These are phyloP conservation scores for Pseudomyrmex dendroicus DNA, from an alignment of 1,140 invertebrate species.

Conservation along the genomic window DNA sequence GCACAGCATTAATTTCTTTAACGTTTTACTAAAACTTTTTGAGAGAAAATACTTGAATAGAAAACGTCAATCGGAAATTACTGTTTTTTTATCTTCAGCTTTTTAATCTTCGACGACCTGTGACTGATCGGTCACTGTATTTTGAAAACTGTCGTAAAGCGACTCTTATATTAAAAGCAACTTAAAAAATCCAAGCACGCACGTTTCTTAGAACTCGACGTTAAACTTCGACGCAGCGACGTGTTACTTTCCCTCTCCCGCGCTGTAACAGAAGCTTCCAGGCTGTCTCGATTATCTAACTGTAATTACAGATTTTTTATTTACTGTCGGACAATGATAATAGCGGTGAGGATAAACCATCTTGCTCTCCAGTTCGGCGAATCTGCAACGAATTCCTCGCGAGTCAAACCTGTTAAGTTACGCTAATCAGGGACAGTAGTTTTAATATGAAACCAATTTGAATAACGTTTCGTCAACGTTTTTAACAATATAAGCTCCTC, in stretches of 20 bases:
- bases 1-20: conserved; percentile 61
- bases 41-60: conserved; percentile 9
- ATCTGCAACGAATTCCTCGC: conserved; percentile 73
- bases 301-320: conserved; percentile 6
- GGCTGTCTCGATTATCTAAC: background rate
- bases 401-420: conserved; percentile 62
- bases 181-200: background rate
- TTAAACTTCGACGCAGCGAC: background rate
- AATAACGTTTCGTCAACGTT: background rate
- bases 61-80: background rate
- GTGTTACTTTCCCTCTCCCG: background rate
- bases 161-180: background rate
- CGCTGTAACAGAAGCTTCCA: background rate
- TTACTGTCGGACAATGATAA: background rate
- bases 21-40: background rate
- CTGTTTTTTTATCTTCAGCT: too few species aligned
- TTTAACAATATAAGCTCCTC: conserved; percentile 47
- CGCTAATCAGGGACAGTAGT: conserved; percentile 4
- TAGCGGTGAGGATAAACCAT: background rate
- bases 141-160: background rate
- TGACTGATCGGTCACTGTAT: background rate
- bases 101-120: background rate
- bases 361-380: conserved; percentile 32
- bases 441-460: background rate
- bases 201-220: conserved; percentile 39